phyloP scores from a whole-genome alignment of 2,113 vertebrate genomes.

The Abramis brama region DNA sequence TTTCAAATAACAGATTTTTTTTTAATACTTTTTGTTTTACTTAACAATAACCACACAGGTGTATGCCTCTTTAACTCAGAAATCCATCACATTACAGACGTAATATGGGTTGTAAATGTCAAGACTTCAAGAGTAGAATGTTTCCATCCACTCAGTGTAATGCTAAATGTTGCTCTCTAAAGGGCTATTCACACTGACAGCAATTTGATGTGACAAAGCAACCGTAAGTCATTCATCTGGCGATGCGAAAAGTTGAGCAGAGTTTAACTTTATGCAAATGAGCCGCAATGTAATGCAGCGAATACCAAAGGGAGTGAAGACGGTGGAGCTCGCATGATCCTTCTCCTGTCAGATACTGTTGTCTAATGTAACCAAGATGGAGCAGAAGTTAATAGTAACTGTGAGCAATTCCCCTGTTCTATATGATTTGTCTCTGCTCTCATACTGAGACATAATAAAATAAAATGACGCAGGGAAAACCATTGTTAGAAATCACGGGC shows the following conservation, averaged over 20 bases:
- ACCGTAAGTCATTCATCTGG: background rate
- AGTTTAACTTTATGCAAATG: slow-evolving; percentile 8
- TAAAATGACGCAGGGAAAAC: slow-evolving; percentile 18
- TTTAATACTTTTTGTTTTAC: no score
- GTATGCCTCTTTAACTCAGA: background rate
- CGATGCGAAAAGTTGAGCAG: background rate
- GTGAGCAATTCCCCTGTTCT: slow-evolving; percentile 24
- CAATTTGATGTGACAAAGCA: background rate
- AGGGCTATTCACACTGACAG: background rate
- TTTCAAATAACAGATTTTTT: no score
- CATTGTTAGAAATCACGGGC: background rate
- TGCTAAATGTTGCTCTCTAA: background rate
- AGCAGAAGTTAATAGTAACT: slow-evolving; percentile 10
- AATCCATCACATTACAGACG: background rate
- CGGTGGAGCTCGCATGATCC: background rate
- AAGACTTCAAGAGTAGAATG: background rate
- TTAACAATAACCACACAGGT: background rate
- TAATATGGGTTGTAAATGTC: background rate
- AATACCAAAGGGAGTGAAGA: slow-evolving; percentile 14
- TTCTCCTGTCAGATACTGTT: slow-evolving; percentile 16
- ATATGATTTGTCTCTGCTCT: slow-evolving; percentile 19
- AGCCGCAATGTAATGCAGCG: background rate
- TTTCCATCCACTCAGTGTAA: background rate
- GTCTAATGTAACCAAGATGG: background rate
- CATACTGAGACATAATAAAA: slow-evolving; percentile 17